These are phyloP conservation scores for Luperina nickerlii DNA, from an alignment of 2,888 invertebrate genomes.

Conservation along the genomic window DNA sequence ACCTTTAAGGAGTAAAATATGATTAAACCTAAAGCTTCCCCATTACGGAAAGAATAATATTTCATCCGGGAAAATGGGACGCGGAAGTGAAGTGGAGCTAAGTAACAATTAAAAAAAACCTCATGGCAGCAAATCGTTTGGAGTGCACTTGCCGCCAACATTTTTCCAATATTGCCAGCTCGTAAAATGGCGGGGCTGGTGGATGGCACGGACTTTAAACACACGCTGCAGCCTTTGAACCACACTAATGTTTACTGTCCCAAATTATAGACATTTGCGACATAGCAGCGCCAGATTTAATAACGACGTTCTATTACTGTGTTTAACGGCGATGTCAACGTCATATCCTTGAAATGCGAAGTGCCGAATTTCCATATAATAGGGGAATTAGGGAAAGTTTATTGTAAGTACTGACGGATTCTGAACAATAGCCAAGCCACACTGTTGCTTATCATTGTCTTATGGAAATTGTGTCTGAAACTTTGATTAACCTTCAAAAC, in stretches of 20 bases:
- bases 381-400: slow-evolving; percentile 50
- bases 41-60: slow-evolving; percentile 24
- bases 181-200: slow-evolving; percentile 75
- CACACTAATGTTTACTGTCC: slow-evolving; percentile 50
- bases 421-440: slow-evolving; percentile 16
- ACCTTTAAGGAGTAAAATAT: background rate
- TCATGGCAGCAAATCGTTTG: slow-evolving; percentile 70
- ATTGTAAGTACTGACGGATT: slow-evolving; percentile 32
- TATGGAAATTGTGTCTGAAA: slow-evolving; percentile 12
- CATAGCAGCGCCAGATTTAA: slow-evolving; percentile 51
- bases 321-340: slow-evolving; percentile 58
- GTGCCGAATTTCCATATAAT: slow-evolving; percentile 50
- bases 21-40: background rate
- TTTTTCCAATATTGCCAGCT: slow-evolving; percentile 84
- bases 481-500: slow-evolving; percentile 16
- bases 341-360: slow-evolving; percentile 57
- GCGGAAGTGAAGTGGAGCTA: slow-evolving; percentile 53
- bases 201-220: slow-evolving; percentile 71
- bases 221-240: slow-evolving; percentile 65
- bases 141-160: slow-evolving; percentile 82
- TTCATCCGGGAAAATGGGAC: slow-evolving; percentile 53
- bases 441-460: slow-evolving; percentile 20
- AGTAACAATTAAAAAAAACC: slow-evolving; percentile 67
- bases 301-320: slow-evolving; percentile 57
- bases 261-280: slow-evolving; percentile 63